Percentiles rank a stretch among this genome's conserved stretches.
phyloP scores from a whole-genome alignment of 2,113 vertebrate species.

The Plectropomus leopardus region DNA sequence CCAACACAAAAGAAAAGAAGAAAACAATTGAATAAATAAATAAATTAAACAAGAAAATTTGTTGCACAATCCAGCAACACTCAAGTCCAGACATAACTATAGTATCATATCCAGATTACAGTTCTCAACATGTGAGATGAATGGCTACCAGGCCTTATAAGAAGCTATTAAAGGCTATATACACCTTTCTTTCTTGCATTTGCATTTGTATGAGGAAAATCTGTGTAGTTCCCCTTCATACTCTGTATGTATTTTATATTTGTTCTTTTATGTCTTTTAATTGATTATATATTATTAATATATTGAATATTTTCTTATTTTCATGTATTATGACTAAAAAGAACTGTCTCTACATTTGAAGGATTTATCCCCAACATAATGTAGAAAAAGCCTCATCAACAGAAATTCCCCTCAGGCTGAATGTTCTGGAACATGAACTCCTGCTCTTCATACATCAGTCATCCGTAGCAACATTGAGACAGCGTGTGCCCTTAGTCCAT shows the following conservation, averaged over 20 bases:
- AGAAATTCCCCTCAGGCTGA: background rate
- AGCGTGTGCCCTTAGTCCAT: background rate
- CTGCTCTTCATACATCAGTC: constrained; percentile 28
- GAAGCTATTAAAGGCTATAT: too few species aligned
- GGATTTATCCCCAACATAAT: background rate
- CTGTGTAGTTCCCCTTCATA: background rate
- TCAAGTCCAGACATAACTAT: too few species aligned
- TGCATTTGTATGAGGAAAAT: too few species aligned
- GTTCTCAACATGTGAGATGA: too few species aligned
- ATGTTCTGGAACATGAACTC: constrained; percentile 20
- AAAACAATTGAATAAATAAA: too few species aligned
- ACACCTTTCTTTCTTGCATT: too few species aligned
- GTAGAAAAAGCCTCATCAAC: background rate
- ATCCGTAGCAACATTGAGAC: constrained; percentile 8
- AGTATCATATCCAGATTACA: too few species aligned
- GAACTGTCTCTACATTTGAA: background rate
- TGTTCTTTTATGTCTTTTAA: background rate
- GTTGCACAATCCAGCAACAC: too few species aligned
- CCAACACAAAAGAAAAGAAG: too few species aligned
- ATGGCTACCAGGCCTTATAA: too few species aligned
- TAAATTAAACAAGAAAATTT: too few species aligned
- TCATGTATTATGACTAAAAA: background rate
- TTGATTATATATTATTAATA: background rate
- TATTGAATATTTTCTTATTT: background rate
- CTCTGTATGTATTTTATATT: too few species aligned